Percentiles rank a stretch among this genome's conserved stretches.
These are phyloP conservation scores for Sarcophaga carnaria DNA, from an alignment of 2,888 invertebrate genomes.

Conservation along the genomic window DNA sequence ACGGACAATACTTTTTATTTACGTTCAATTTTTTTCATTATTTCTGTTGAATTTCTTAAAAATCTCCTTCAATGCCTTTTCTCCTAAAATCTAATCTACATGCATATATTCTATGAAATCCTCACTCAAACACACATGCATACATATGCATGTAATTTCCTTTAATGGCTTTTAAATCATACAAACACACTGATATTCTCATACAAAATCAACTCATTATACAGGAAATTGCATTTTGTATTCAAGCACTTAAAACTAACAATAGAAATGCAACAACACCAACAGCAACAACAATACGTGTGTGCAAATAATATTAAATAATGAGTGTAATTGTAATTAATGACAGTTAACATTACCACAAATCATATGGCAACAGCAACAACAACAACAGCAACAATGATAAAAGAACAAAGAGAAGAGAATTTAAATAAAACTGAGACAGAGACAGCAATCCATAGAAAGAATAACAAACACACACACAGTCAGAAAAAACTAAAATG, in stretches of 20 bases:
- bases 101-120: background rate
- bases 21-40: too few species aligned
- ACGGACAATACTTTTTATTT: too few species aligned
- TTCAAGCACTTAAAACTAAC: slow-evolving; percentile 37
- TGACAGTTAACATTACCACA: slow-evolving; percentile 67
- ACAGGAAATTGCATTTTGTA: slow-evolving; percentile 57
- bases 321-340: slow-evolving; percentile 66
- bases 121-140: background rate
- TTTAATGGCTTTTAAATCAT: slow-evolving; percentile 4
- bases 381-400: slow-evolving; percentile 9
- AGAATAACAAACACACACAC: background rate
- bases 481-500: background rate
- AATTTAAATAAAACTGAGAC: background rate
- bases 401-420: background rate
- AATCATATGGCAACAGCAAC: slow-evolving; percentile 46
- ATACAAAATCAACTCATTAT: slow-evolving; percentile 11
- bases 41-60: too few species aligned
- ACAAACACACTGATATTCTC: background rate
- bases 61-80: too few species aligned
- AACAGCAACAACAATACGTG: slow-evolving; percentile 2
- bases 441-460: background rate
- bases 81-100: too few species aligned
- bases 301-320: slow-evolving; percentile 55
- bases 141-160: slow-evolving; percentile 13
- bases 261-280: slow-evolving; percentile 37